A percentile compares a stretch with the other conserved stretches of the same genome.
These are phyloP conservation scores for Solea senegalensis DNA, from an alignment of 2,113 vertebrate species.

Conservation along the genomic window DNA sequence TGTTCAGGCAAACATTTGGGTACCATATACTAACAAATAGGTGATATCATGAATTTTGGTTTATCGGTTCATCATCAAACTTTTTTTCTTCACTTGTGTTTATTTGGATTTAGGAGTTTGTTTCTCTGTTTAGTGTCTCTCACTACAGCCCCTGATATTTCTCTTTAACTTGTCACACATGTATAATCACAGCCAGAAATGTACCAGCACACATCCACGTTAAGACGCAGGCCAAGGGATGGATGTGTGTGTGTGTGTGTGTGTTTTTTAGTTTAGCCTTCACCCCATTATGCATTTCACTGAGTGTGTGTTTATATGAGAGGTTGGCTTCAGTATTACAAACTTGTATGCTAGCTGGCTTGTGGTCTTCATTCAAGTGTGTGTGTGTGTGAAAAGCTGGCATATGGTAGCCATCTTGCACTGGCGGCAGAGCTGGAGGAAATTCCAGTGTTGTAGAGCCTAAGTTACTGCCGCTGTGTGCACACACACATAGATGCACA, in stretches of 20 bases:
- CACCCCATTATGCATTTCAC: conserved; percentile 48
- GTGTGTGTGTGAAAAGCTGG: conserved; percentile 66
- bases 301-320: conserved; percentile 56
- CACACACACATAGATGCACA: conserved; percentile 11
- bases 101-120: no score
- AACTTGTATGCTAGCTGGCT: conserved; percentile 40
- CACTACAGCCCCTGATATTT: no score
- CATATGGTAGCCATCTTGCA: conserved; percentile 77
- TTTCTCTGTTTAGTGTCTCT: no score
- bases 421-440: conserved; percentile 70
- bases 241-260: not conserved
- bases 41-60: no score
- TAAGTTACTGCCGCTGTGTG: conserved; percentile 52
- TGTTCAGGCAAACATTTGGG: no score
- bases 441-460: conserved; percentile 70
- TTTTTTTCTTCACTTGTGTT: no score
- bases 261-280: conserved; percentile 29
- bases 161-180: no score
- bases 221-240: not conserved
- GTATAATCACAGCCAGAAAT: no score
- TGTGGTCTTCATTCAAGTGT: conserved; percentile 53
- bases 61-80: no score
- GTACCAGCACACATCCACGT: not conserved
- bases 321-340: conserved; percentile 55
- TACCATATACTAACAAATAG: no score